These are phyloP conservation scores for Taxidea taxus DNA, from an alignment of 2,113 vertebrate species.

Conservation along the genomic window DNA sequence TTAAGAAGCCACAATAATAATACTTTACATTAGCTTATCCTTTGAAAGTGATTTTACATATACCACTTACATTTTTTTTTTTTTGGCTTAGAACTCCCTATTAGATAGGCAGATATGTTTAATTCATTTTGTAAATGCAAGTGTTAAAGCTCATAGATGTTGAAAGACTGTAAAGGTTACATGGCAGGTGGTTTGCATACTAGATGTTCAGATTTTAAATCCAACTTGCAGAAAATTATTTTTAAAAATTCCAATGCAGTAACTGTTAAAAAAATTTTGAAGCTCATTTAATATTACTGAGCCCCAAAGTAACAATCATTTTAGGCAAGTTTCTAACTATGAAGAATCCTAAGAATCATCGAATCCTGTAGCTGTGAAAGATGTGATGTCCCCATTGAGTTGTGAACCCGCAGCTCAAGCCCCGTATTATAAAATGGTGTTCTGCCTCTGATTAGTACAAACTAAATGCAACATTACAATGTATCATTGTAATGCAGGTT, in stretches of 20 bases:
- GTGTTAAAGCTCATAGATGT: neutral
- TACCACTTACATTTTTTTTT: neutral
- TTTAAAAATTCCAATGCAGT: neutral
- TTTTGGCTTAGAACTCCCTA: neutral
- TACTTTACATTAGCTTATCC: neutral
- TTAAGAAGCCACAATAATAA: neutral
- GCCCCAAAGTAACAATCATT: neutral
- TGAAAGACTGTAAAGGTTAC: neutral
- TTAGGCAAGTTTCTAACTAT: neutral
- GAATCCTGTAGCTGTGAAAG: neutral
- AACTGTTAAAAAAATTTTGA: neutral
- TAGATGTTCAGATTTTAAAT: neutral
- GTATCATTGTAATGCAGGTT: neutral
- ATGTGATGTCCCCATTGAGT: accelerated
- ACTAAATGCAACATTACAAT: neutral
- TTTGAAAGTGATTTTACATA: neutral
- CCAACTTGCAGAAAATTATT: neutral
- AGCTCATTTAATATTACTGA: neutral
- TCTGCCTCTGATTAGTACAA: neutral
- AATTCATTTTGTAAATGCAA: neutral
- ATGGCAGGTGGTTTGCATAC: neutral
- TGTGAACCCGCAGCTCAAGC: neutral
- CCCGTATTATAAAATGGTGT: neutral
- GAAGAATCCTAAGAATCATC: neutral
- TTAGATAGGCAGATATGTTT: neutral